Evolutionary conservation across 2,888 invertebrate genomes (phyloP), one percentile per base, ranked within the genome.

Genomic region (Automeris io): DNA sequence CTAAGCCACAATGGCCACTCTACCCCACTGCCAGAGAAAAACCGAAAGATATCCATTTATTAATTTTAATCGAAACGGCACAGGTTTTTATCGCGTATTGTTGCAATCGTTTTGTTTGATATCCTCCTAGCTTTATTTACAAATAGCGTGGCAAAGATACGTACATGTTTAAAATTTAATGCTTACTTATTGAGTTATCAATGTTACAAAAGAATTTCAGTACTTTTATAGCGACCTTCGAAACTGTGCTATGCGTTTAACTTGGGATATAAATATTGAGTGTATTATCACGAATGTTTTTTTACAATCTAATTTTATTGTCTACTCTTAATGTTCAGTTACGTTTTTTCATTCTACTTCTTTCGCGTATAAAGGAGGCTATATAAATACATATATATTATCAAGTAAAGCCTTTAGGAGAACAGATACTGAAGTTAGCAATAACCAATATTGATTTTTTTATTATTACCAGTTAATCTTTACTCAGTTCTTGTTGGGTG

Each of bases 41-140:
- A 55, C 64, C 70, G 61, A 51, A 54, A 55, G 62, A 56, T 63
- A 60, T 57, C 54, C 68, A 73, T 76, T 74, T 61, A 69, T 77
- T 80, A 72, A 76, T 77, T 70, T 61, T 69, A 70, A 77, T 77
- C 63, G 53, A 68, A 70, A 67, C 61, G 58, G 70, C 57, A 45
- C 51, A 54, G 66, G 64, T 72, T 75, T 74, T 76, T 76, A 81
- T 83, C 75, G 81, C 75, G 71, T 78, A 72, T 65, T 61, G 55
- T 55, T 61, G 63, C 55, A 54, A 73, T 62, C 68, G 62, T 62
- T 64, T 56, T 70, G 70, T 73, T 78, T 78, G 75, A 76, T 83
- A 81, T 80, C 80, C 80, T 71, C 62, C 65, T 70, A 69, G 74
- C 57, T 82, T 85, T 85, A 85, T 83, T 82, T 82, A 76, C 74